A percentile compares a stretch with the other conserved stretches of the same genome.
Evolutionary conservation across 2,113 vertebrate species (phyloP).

Genomic region (Paracanthobrama guichenoti): DNA sequence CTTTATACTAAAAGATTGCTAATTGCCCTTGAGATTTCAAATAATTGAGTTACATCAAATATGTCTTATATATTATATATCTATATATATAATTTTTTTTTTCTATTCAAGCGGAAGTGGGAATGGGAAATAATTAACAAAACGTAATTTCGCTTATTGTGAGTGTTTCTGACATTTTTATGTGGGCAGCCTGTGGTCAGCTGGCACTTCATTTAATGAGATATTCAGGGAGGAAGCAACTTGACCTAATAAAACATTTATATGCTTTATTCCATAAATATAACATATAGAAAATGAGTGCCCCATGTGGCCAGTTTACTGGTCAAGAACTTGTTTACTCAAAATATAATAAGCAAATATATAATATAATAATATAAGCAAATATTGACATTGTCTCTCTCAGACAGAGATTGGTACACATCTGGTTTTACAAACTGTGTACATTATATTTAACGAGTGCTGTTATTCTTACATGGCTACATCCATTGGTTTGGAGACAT

Average conservation of each 20-base stretch:
- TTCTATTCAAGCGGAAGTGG: not conserved
- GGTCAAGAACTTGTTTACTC: not conserved
- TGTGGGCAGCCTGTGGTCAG: not conserved
- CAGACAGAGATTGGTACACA: too few relatives aligned
- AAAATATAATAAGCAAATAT: not conserved
- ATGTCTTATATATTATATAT: too few relatives aligned
- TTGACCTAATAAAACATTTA: not conserved
- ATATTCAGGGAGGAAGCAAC: not conserved
- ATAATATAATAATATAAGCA: not conserved
- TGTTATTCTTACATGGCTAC: not conserved
- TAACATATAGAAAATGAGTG: too few relatives aligned
- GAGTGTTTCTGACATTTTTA: not conserved
- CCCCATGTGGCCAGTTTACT: not conserved
- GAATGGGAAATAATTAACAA: not conserved
- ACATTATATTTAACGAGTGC: not conserved
- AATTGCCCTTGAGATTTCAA: not conserved
- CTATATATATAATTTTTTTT: not conserved
- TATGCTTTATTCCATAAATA: too few relatives aligned
- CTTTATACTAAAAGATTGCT: not conserved
- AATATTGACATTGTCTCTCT: not conserved
- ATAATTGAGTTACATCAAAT: not conserved
- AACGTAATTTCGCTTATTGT: not conserved
- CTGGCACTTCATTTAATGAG: not conserved
- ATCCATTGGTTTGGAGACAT: too few relatives aligned
- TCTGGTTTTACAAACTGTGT: not conserved